Base-by-base conservation (phyloP, 2,113 vertebrate genomes). In the Candoia aspera region DNA sequence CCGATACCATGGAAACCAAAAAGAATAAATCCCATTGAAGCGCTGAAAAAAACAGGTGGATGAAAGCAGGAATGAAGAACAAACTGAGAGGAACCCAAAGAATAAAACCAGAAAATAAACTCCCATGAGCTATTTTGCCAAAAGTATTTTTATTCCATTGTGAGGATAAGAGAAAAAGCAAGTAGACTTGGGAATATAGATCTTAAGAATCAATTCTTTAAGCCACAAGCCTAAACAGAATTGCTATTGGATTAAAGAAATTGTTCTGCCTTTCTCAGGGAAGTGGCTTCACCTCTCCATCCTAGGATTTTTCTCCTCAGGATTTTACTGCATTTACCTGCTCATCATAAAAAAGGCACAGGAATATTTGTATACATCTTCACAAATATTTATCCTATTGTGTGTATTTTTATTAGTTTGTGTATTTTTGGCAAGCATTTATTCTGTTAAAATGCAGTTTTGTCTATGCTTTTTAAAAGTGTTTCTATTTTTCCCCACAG, bases 1-100 rank as follows among this genome's bases (percentile, higher is more conserved):
- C 89, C 94, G 95, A 90, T 96, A 73, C 92, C 86, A 96, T 94
- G 92, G 95, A 95, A 96, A 96, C 93, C 6, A 91, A 95, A 94
- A 92, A 89, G 37, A 95, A 92, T 91, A 95, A 95, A 96, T 92
- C 92, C 79, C 33, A 92, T 88, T 54, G 49, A 94, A 90, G 88
- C 64, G 91, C 93, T 96, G 93, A 95, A 95, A 95, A 49, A 95
- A 92, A 84, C 17, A 91, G 90, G 83, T 73, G 93, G 92, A 93
- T 94, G 93, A 94, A 90, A 95, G 92, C 64, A 91, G 8, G 84
- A 88, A 95, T 93, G 93, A 95, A 95, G 92, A 29, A 94, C 60
- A 95, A 95, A 58, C 91, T 93, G 88, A 94, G 87, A 96, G 93
- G 93, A 95, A 93, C 58, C 19, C 94, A 90, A 23, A 57, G 15